Conservation (phyloP, 2,888 invertebrate species). For the Pristionchus arcanus region DNA sequence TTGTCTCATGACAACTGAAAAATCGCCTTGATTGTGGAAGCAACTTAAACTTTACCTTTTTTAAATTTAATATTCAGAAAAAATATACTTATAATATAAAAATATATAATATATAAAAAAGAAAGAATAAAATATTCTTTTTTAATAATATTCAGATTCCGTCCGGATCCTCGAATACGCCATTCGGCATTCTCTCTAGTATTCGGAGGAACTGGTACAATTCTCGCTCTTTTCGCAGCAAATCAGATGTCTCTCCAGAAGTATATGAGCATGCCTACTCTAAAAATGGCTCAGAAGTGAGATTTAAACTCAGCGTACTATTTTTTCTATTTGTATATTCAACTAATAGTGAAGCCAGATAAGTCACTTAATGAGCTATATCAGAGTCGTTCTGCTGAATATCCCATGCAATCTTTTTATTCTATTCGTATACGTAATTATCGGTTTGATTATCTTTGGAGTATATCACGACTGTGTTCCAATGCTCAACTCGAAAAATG, state of each 20-base stretch:
- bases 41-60: too few relatives aligned
- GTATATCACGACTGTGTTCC: constrained; percentile 74
- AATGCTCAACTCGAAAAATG: constrained; percentile 59
- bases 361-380: background rate
- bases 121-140: too few relatives aligned
- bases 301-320: constrained; percentile 31
- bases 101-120: too few relatives aligned
- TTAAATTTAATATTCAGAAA: too few relatives aligned
- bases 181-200: constrained; percentile 73
- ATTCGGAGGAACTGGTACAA: constrained; percentile 75
- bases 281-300: constrained; percentile 66
- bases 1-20: too few relatives aligned
- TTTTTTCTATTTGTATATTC: too few relatives aligned
- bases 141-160: constrained; percentile 73
- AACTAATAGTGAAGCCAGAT: too few relatives aligned
- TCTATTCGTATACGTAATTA: constrained; percentile 66
- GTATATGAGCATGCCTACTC: constrained; percentile 70
- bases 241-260: constrained; percentile 78
- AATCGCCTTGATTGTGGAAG: too few relatives aligned
- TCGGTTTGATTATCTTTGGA: constrained; percentile 74
- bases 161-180: constrained; percentile 75
- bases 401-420: constrained; percentile 71
- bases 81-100: too few relatives aligned
- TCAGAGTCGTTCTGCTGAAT: constrained; percentile 74
- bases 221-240: constrained; percentile 73